Conservation (phyloP, 2,113 vertebrate genomes). For the Halichoeres trimaculatus region DNA sequence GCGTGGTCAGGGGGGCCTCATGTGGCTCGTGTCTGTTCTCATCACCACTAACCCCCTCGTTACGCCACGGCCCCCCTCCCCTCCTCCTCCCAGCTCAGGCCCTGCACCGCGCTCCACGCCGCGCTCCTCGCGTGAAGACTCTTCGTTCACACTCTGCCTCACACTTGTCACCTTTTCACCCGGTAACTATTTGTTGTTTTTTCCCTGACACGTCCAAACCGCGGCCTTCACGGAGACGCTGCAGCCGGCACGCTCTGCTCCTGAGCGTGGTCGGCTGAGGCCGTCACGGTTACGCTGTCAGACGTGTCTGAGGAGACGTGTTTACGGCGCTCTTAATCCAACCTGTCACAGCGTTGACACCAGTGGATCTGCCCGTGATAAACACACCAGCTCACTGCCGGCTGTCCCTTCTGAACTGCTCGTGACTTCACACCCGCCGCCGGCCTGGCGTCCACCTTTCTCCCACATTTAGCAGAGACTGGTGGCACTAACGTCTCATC, state of each 20-base stretch:
- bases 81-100: slow-evolving; percentile 26
- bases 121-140: slow-evolving; percentile 74
- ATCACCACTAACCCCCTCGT: slow-evolving; percentile 74
- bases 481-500: slow-evolving; percentile 4
- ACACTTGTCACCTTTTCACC: slow-evolving; percentile 66
- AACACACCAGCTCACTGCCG: slow-evolving; percentile 34
- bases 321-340: slow-evolving; percentile 28
- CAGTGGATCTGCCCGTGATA: slow-evolving; percentile 43
- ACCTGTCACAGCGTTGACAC: slow-evolving; percentile 55
- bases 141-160: slow-evolving; percentile 68
- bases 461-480: not conserved
- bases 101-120: slow-evolving; percentile 46
- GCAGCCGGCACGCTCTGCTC: too few species aligned
- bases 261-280: not conserved
- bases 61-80: slow-evolving; percentile 47
- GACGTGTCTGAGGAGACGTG: not conserved
- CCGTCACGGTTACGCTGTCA: slow-evolving; percentile 1
- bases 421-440: slow-evolving; percentile 64
- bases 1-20: slow-evolving; percentile 81
- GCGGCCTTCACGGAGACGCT: slow-evolving; percentile 28
- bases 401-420: slow-evolving; percentile 56
- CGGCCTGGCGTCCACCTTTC: slow-evolving; percentile 25
- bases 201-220: slow-evolving; percentile 20
- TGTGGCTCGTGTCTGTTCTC: slow-evolving; percentile 85
- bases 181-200: slow-evolving; percentile 57